Evolutionary conservation across 2,797 vertebrate species (phyloP).

Genomic region (Geotrypetes seraphini): DNA sequence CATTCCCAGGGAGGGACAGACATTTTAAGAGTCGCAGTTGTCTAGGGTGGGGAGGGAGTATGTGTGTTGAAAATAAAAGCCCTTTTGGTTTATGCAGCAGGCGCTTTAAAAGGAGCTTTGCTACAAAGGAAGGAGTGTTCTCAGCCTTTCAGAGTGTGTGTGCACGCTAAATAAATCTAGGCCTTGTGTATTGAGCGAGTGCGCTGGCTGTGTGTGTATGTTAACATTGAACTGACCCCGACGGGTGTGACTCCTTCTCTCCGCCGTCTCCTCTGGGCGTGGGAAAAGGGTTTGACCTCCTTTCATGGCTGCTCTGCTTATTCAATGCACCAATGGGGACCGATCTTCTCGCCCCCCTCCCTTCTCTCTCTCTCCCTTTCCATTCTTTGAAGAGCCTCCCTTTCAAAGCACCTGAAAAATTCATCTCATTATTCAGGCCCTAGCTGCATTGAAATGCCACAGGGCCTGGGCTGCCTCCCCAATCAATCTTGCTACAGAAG

Average conservation of each 20-base stretch:
- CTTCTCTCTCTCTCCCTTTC: slow-evolving; percentile 45
- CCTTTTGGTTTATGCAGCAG: slow-evolving; percentile 1
- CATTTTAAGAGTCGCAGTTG: too few species aligned
- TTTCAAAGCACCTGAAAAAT: slow-evolving; percentile 73
- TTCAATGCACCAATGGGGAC: slow-evolving; percentile 76
- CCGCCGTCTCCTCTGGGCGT: slow-evolving; percentile 66
- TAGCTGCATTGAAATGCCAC: slow-evolving; percentile 58
- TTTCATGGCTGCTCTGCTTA: slow-evolving; percentile 83
- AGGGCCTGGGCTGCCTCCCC: too few species aligned
- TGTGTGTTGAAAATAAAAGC: too few species aligned
- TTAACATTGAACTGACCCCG: slow-evolving; percentile 79
- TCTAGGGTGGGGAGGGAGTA: too few species aligned
- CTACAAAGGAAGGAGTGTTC: not conserved
- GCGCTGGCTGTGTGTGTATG: slow-evolving; percentile 70
- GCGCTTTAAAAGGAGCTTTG: slow-evolving; percentile 14
- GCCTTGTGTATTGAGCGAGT: slow-evolving; percentile 62
- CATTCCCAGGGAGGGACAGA: too few species aligned
- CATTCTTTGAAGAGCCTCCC: slow-evolving; percentile 59
- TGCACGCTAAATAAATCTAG: slow-evolving; percentile 71
- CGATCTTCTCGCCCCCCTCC: slow-evolving; percentile 39
- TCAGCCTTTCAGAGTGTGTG: slow-evolving; percentile 46
- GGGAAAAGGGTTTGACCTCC: slow-evolving; percentile 86
- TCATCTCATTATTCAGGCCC: slow-evolving; percentile 69
- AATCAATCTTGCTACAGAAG: too few species aligned
- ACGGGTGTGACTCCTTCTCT: slow-evolving; percentile 61